Conservation (phyloP, 2,113 vertebrate genomes). For the Tenrec ecaudatus region DNA sequence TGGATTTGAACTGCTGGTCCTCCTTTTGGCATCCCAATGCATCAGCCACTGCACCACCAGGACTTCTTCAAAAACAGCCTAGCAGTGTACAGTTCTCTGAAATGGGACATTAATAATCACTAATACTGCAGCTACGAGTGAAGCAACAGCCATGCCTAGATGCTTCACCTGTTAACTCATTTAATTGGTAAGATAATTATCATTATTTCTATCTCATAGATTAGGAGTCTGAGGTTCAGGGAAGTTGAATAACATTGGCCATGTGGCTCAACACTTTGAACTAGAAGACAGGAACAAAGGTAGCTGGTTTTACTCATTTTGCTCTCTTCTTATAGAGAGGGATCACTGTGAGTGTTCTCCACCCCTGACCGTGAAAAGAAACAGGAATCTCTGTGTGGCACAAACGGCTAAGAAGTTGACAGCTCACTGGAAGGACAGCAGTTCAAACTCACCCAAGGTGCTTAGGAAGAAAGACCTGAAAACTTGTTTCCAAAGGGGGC, state of each 20-base stretch:
- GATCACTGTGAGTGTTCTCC: background rate
- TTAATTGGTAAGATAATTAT: background rate
- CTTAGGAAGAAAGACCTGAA: background rate
- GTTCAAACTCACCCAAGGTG: background rate
- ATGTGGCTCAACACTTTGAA: background rate
- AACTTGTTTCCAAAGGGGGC: background rate
- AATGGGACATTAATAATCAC: background rate
- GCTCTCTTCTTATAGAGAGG: background rate
- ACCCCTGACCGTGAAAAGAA: slow-evolving; percentile 1
- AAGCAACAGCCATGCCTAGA: too few species aligned
- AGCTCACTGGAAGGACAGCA: background rate
- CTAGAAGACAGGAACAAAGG: background rate
- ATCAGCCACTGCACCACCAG: too few species aligned
- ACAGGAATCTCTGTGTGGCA: background rate
- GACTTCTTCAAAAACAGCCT: background rate
- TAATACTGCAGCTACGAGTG: too few species aligned
- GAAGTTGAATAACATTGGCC: slow-evolving; percentile 2
- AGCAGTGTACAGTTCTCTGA: background rate
- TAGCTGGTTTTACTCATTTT: background rate
- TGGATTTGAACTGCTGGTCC: too few species aligned
- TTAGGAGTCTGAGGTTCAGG: background rate
- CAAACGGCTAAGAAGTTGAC: background rate
- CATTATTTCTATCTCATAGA: background rate
- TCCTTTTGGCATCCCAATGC: too few species aligned
- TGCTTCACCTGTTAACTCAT: background rate